Conservation (phyloP, 2,888 invertebrate species). For the Caenorhabditis angaria region DNA sequence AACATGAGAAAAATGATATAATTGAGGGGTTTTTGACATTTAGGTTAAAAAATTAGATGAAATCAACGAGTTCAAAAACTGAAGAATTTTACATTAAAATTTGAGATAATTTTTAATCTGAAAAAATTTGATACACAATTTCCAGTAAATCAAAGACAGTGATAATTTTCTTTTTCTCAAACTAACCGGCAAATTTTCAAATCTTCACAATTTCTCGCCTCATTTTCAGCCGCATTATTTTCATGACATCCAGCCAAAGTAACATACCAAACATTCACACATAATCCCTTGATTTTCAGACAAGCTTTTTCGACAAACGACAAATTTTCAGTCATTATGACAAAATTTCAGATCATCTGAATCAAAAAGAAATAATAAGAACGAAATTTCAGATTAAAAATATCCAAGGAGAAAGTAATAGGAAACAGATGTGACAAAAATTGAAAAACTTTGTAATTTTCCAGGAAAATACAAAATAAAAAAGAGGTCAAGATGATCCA, state of each 20-base stretch:
- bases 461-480: background rate
- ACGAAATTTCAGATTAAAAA: background rate
- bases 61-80: no score
- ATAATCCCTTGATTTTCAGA: constrained; percentile 36
- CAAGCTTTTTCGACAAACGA: constrained; percentile 34
- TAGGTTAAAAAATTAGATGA: no score
- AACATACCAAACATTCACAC: constrained; percentile 38
- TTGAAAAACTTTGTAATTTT: background rate
- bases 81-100: no score
- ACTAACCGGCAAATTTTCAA: background rate
- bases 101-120: no score
- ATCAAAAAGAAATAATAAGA: no score
- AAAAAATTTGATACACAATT: no score
- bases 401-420: no score
- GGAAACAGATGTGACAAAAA: background rate
- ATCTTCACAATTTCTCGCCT: constrained; percentile 9
- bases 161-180: background rate
- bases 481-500: constrained; percentile 2
- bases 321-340: background rate
- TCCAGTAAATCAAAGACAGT: no score
- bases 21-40: no score
- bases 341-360: background rate
- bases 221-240: no score
- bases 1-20: background rate
- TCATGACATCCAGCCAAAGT: constrained; percentile 36